Evolutionary conservation across 2,888 invertebrate genomes (phyloP).

Genomic region (Scaptomyza polygonia): DNA sequence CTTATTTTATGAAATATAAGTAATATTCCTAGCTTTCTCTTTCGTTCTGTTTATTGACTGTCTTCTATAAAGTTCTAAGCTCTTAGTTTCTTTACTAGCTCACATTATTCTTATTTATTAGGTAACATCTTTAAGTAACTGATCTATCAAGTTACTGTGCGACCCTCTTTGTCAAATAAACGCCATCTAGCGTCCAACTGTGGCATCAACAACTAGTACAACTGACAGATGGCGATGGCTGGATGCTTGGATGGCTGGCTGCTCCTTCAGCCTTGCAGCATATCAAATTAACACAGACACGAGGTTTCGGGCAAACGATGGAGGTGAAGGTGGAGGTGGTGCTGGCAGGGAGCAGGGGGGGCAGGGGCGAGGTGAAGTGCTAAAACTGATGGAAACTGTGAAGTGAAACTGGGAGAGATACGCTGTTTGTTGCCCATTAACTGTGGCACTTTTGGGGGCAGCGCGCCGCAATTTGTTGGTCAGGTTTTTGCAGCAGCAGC

Average conservation of each 20-base stretch:
- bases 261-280: constrained; percentile 64
- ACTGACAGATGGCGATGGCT: constrained; percentile 63
- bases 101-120: constrained; percentile 18
- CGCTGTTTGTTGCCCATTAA: constrained; percentile 72
- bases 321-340: no score
- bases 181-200: constrained; percentile 53
- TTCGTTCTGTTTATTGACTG: background rate
- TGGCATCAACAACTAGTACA: constrained; percentile 37
- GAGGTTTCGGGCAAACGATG: constrained; percentile 18
- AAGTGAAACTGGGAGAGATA: constrained; percentile 44
- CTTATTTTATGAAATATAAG: no score
- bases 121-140: background rate
- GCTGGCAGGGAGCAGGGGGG: no score
- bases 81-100: background rate
- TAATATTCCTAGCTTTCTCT: no score
- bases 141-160: constrained; percentile 23
- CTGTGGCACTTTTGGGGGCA: constrained; percentile 76
- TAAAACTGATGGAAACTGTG: constrained; percentile 19
- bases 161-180: constrained; percentile 26
- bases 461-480: constrained; percentile 70
- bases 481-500: constrained; percentile 57
- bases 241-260: constrained; percentile 52
- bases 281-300: constrained; percentile 76
- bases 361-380: background rate
- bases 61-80: background rate